Base-by-base conservation (phyloP, 2,888 invertebrate genomes). In the Chouioia cunea region DNA sequence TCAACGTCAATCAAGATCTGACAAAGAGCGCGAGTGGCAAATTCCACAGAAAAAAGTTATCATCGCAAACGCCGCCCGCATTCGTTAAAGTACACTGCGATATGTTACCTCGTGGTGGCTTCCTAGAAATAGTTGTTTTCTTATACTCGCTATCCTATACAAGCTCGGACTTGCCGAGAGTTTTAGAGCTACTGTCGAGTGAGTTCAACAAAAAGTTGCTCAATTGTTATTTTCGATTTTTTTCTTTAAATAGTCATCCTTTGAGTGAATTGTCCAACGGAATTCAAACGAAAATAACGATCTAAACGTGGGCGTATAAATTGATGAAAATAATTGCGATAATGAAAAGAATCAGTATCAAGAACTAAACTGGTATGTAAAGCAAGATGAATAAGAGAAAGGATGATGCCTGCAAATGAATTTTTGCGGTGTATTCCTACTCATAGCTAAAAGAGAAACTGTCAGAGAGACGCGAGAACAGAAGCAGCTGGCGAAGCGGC, bases 101-200 rank as follows among this genome's bases (percentile, higher is more conserved):
- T n/a, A n/a, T n/a, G 27, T 27, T 6, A 6, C 27, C 27, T 27
- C 4, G 4, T 27, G 27, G 6, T 8, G 15, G 16, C 15, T 60
- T 67, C 59, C 20, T n/a, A 53, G 66, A 59, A 67, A 53, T 27
- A 54, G 53, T 53, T 47, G 18, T 59, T 67, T 54, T 53, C 43
- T 66, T 53, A 18, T 22, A n/a, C 22, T 2, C 12, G 53, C 36
- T 15, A 6, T 48, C 12, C 27, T 14, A 27, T 43, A 18, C 23
- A 27, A 16, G 46, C 27, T 27, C 27, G 4, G 27, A 27, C 27
- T 27, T 6, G 27, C 27, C 27, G 27, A 3, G 27, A 27, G 27
- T 27, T 27, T 27, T 27, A 57, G 54, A 56, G 16, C 27, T 44
- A 43, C 15, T 23, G 6, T 27, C 18, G 18, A 6, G 15, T 12